Percentiles rank a stretch among this genome's conserved stretches.
Conservation (phyloP, 2,888 invertebrate species). For the Dicyrtoma fusca region DNA sequence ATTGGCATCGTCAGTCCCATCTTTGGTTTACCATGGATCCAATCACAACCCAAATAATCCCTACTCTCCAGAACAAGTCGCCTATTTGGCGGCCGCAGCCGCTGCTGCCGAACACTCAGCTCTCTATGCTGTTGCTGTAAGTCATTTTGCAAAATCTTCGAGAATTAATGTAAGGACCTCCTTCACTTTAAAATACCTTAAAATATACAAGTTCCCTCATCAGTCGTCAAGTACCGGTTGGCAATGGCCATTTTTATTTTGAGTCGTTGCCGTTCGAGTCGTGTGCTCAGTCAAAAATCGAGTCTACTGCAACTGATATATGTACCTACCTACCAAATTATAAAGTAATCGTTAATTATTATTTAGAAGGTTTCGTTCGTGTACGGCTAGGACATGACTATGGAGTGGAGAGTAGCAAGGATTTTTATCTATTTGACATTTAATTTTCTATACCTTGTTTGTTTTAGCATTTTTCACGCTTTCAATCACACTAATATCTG, state of each 20-base stretch:
- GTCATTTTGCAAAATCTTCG: conserved; percentile 31
- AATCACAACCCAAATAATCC: conserved; percentile 53
- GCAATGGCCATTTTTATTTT: no score
- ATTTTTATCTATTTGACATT: conserved; percentile 12
- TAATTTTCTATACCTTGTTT: conserved; percentile 15
- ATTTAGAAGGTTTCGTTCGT: neutral
- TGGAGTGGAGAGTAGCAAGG: conserved; percentile 9
- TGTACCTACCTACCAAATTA: no score
- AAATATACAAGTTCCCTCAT: neutral
- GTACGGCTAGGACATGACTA: neutral
- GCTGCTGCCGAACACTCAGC: conserved; percentile 55
- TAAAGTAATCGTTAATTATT: no score
- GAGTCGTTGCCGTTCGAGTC: no score
- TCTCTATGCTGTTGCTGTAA: conserved; percentile 58
- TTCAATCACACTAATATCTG: conserved; percentile 32
- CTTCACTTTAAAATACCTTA: no score
- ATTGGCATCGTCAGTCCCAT: conserved; percentile 57
- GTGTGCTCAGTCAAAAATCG: no score
- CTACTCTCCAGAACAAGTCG: conserved; percentile 55
- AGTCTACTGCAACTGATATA: no score
- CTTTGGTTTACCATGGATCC: conserved; percentile 55
- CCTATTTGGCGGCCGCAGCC: conserved; percentile 56
- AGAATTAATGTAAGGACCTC: no score
- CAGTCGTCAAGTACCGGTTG: no score
- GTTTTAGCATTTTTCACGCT: conserved; percentile 34